Evolutionary conservation across 1,140 invertebrate genomes (phyloP).

Genomic region (Heliconius himera): DNA sequence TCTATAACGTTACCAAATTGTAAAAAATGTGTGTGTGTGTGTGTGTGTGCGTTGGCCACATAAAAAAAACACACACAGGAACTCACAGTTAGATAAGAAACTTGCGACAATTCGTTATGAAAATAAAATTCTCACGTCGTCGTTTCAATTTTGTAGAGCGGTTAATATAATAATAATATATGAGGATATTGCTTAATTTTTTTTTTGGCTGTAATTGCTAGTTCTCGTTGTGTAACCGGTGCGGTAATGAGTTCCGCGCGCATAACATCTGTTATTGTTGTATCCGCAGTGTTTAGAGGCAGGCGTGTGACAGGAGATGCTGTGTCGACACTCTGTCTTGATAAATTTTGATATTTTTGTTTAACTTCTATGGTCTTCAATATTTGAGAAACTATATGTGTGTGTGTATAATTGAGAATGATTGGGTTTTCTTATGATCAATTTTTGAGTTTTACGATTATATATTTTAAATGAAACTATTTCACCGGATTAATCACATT

Average conservation of each 20-base stretch:
- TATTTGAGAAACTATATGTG: too few relatives aligned
- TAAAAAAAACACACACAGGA: not conserved
- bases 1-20: not conserved
- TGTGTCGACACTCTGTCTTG: not conserved
- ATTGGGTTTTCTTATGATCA: too few relatives aligned
- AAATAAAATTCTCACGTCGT: slow-evolving; percentile 27
- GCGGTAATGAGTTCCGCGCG: slow-evolving; percentile 32
- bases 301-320: slow-evolving; percentile 3
- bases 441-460: too few relatives aligned
- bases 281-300: not conserved
- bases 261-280: slow-evolving; percentile 38
- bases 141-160: slow-evolving; percentile 11
- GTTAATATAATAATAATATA: slow-evolving; percentile 21
- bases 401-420: too few relatives aligned
- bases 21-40: not conserved
- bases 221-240: slow-evolving; percentile 24
- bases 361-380: too few relatives aligned
- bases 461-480: too few relatives aligned
- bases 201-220: slow-evolving; percentile 16
- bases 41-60: not conserved
- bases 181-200: slow-evolving; percentile 33
- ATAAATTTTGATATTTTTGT: too few relatives aligned
- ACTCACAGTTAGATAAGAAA: slow-evolving; percentile 9
- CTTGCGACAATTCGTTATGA: slow-evolving; percentile 5
- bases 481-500: too few relatives aligned